These are phyloP conservation scores for human DNA, from an alignment of 2,113 vertebrate species.

Conservation along the genomic window GRCh38 chr16:20754501-20755000, in stretches of 20 bases:
- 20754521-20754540: background rate
- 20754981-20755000: background rate
- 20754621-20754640: background rate
- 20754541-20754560: background rate
- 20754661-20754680: background rate
- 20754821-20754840: background rate
- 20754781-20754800: background rate
- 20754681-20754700: background rate
- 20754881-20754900: background rate
- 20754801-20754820: background rate
- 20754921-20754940: background rate
- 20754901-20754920: background rate
- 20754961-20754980: background rate
- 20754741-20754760: background rate
- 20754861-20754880: background rate
- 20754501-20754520: background rate
- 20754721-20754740: background rate
- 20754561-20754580: background rate
- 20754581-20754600: background rate
- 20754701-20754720: background rate
- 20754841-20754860: background rate
- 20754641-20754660: background rate
- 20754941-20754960: background rate
- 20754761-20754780: background rate
- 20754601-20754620: background rate